Base-by-base conservation (phyloP, 2,113 vertebrate species). In the Leptodactylus fuscus region DNA sequence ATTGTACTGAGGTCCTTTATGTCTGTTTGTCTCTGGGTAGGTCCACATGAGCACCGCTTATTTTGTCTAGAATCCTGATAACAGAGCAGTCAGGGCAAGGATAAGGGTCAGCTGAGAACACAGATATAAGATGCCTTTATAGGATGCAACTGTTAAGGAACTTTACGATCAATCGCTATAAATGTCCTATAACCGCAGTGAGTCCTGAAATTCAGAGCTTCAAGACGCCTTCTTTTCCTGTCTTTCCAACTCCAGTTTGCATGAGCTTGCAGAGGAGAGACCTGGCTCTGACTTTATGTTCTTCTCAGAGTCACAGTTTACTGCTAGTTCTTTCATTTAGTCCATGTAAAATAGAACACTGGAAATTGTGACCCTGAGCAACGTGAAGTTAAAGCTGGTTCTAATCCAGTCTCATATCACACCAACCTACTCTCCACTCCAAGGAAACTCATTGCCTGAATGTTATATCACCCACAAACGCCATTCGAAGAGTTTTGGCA, bases 201-300 rank as follows among this genome's bases (percentile, higher is more conserved):
- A 29, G 55, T 24, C 27, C 60, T 32, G 27, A 8, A 67, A 67
- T 34, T 29, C 32, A 32, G 44, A 13, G 15, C 73, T 27, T 76
- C 34, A 24, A 44, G n/a, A 60, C 75, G 75, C 81, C 65, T 82
- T 82, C 34, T 82, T 49, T 69, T 36, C 38, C 80, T 70, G 65
- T 70, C 38, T 81, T 81, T 69, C 62, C 80, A 81, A 69, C n/a
- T 11, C 46, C 24, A 22, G 15, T 75, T 74, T 83, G 81, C 81
- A 83, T 73, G 81, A 83, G 81, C 38, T 60, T 83, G 34, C 81
- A 41, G 81, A 75, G 69, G 71, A 51, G 7, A 44, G 71, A 29
- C 70, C 81, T 48, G 53, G 49, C 81, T 58, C 81, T 75, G 69
- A 46, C 69, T 46, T 83, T 27, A 32, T 22, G n/a, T 70, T 70